Evolutionary conservation across 2,113 vertebrate genomes (phyloP), one percentile per base, ranked within the genome.

Genomic region (Chamaea fasciata): DNA sequence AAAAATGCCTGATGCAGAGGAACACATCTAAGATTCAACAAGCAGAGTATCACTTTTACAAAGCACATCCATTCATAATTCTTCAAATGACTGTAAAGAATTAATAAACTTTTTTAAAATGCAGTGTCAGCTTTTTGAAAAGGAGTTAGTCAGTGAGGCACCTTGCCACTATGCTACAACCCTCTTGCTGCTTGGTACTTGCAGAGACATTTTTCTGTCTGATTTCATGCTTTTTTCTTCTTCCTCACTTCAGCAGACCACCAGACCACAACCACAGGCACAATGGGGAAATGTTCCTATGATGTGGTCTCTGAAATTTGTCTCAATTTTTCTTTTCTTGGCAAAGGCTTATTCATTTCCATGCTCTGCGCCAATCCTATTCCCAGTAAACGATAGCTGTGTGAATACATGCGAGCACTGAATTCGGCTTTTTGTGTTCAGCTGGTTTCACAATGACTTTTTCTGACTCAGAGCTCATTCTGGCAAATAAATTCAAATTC

Each of bases 281-380:
- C 50, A 82, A 73, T 24, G 31, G 52, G 70, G 55, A 96, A 94
- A 93, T 57, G 42, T 23, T 82, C 41, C 57, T 92, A 7, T 94
- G 89, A 89, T 96, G 93, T 63, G 82, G 94, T 90, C 96, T 90
- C 60, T 92, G 71, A 93, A 92, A 86, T 96, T 50, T 88, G 85
- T 85, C 80, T 87, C 27, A 17, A 16, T 68, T 77, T 90, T 94
- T 49, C 47, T 87, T 83, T 4, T 1, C 74, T 94, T 94, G 93
- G 95, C 71, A 92, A 86, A 90, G 30, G 50, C 16, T 88, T 78
- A 47, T 37, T 65, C 23, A 81, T 90, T 95, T 95, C 75, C 59
- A 50, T 46, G 52, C 27, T 69, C 68, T 75, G 39, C 17, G 60
- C 75, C 91, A 93, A 67, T 70, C 55, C 28, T 47, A 10, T 47